Conservation (phyloP, 2,797 vertebrate species). For the Gouania willdenowi region DNA sequence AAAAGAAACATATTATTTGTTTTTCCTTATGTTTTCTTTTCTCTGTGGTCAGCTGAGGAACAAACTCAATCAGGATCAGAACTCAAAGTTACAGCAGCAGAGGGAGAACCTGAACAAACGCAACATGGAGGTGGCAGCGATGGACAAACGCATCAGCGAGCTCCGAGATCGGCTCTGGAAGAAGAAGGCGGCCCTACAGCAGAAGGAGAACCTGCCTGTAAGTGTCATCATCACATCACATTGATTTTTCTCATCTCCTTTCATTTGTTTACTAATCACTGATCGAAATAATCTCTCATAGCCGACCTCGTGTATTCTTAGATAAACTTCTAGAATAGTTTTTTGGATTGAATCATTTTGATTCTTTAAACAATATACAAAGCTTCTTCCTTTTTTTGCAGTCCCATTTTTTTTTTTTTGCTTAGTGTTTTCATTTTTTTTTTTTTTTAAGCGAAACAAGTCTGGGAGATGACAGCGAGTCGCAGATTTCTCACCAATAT, state of each 20-base stretch:
- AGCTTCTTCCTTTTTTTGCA: conserved; percentile 17
- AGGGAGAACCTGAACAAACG: conserved; percentile 93
- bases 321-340: conserved; percentile 7
- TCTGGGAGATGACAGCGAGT: conserved; percentile 27
- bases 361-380: conserved; percentile 29
- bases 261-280: conserved; percentile 12
- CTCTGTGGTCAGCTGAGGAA: conserved; percentile 84
- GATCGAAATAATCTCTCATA: too few relatives aligned
- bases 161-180: conserved; percentile 93
- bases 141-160: conserved; percentile 95
- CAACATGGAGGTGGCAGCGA: conserved; percentile 89
- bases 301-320: too few relatives aligned
- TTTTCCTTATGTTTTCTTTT: neutral
- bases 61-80: conserved; percentile 97
- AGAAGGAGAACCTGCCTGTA: conserved; percentile 92
- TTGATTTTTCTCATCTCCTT: conserved; percentile 7
- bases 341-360: conserved; percentile 18
- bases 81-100: conserved; percentile 92
- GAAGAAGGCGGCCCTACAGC: conserved; percentile 95
- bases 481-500: conserved; percentile 36
- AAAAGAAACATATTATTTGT: neutral
- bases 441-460: conserved; percentile 42
- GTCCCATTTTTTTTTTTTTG: conserved; percentile 2
- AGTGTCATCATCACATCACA: conserved; percentile 50
- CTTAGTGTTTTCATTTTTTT: conserved; percentile 22